Conservation (phyloP, 2,113 vertebrate genomes). For the Phainopepla nitens region DNA sequence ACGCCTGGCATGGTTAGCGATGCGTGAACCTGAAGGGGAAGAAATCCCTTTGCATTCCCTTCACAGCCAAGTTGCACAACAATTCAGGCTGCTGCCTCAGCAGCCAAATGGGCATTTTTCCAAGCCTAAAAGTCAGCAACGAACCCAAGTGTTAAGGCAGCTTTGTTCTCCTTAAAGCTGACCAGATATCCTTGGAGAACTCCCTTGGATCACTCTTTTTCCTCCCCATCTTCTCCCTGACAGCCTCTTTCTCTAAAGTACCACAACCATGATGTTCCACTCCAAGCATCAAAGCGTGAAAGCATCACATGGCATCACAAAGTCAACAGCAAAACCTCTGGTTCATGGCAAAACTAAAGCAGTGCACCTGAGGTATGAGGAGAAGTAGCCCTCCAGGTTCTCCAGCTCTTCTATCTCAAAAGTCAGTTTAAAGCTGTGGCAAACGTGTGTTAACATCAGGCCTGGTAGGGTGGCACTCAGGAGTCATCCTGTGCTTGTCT, state of each 20-base stretch:
- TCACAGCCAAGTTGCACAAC: slow-evolving; percentile 65
- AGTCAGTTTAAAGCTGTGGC: neutral
- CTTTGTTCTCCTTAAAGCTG: slow-evolving; percentile 15
- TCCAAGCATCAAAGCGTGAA: neutral
- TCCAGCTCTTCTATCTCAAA: neutral
- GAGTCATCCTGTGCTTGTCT: neutral
- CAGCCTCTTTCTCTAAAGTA: neutral
- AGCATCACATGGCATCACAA: neutral
- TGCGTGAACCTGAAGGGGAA: slow-evolving; percentile 61
- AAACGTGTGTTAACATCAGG: neutral
- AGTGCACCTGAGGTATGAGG: neutral
- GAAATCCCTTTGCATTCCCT: slow-evolving; percentile 62
- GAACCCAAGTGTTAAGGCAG: slow-evolving; percentile 1
- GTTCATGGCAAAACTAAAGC: neutral
- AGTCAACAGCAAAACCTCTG: neutral
- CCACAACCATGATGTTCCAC: neutral
- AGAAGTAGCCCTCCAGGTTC: neutral
- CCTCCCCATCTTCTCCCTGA: neutral
- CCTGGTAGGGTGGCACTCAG: neutral
- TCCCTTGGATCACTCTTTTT: neutral
- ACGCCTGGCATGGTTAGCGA: slow-evolving; percentile 60
- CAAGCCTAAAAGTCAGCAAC: slow-evolving; percentile 44
- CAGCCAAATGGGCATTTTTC: slow-evolving; percentile 54
- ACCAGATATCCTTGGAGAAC: neutral
- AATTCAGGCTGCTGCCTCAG: slow-evolving; percentile 57